Conservation (phyloP, 1,140 invertebrate species). For the Nephila pilipes region DNA sequence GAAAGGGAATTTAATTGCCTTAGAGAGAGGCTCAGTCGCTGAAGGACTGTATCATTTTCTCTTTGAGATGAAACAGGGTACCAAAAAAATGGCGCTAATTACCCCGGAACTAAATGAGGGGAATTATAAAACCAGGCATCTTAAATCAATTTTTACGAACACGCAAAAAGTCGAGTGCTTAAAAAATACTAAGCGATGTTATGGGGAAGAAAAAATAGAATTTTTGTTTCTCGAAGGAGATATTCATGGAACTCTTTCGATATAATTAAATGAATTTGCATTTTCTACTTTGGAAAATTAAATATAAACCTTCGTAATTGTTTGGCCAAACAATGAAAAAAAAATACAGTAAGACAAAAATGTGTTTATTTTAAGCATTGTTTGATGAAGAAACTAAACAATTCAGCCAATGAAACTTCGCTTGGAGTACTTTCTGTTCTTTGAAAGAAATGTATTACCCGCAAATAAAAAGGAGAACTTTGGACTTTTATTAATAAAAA, state of each 20-base stretch:
- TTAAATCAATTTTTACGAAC: slow-evolving; percentile 70
- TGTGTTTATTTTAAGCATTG: not conserved
- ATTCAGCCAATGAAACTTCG: not conserved
- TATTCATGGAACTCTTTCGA: slow-evolving; percentile 6
- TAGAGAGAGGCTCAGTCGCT: slow-evolving; percentile 27
- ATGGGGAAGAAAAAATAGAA: slow-evolving; percentile 16
- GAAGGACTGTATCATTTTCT: slow-evolving; percentile 67
- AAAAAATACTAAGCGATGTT: slow-evolving; percentile 34
- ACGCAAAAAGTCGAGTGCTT: slow-evolving; percentile 3
- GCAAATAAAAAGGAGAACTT: too few relatives aligned
- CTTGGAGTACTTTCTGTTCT: not conserved
- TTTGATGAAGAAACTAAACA: not conserved
- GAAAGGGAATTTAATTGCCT: slow-evolving; percentile 76
- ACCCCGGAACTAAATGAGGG: slow-evolving; percentile 35
- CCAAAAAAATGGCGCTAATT: slow-evolving; percentile 71
- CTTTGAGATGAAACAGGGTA: slow-evolving; percentile 13
- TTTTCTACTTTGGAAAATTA: slow-evolving; percentile 58
- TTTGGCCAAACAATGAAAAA: not conserved
- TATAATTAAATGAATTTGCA: slow-evolving; percentile 69
- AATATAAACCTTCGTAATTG: not conserved
- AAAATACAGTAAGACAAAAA: not conserved
- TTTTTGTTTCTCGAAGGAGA: slow-evolving; percentile 21
- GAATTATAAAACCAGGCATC: slow-evolving; percentile 32
- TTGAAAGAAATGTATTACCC: not conserved
- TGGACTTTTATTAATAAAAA: too few relatives aligned